A percentile compares a stretch with the other conserved stretches of the same genome.
These are phyloP conservation scores for Apistogramma diplotaenia DNA, from an alignment of 2,113 vertebrate species.

Conservation along the genomic window DNA sequence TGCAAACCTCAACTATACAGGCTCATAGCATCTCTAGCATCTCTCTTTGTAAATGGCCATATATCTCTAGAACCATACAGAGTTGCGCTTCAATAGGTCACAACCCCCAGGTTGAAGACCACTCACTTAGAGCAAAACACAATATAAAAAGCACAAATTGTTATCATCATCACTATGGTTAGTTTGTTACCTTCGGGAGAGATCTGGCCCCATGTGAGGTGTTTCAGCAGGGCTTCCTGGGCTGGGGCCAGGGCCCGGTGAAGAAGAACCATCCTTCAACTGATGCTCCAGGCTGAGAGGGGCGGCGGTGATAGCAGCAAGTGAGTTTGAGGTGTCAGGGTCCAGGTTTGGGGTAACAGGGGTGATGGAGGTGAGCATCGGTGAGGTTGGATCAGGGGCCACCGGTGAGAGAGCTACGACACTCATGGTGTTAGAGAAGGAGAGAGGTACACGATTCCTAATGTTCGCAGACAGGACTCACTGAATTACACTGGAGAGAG, in stretches of 20 bases:
- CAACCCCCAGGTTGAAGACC: too few species aligned
- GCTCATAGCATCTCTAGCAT: background rate
- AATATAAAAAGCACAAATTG: background rate
- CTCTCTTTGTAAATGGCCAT: too few species aligned
- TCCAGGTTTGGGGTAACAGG: slow-evolving; percentile 86
- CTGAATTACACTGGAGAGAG: slow-evolving; percentile 72
- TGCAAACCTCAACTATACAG: background rate
- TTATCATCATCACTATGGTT: background rate
- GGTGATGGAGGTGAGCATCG: slow-evolving; percentile 89
- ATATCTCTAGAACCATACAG: background rate
- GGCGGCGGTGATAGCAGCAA: slow-evolving; percentile 64
- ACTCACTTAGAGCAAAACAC: background rate
- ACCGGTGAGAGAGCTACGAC: slow-evolving; percentile 79
- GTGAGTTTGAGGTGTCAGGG: slow-evolving; percentile 40
- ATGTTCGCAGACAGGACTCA: slow-evolving; percentile 54
- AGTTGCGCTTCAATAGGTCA: background rate
- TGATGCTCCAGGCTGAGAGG: slow-evolving; percentile 27
- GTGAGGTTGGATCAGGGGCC: slow-evolving; percentile 80
- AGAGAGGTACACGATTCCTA: slow-evolving; percentile 50
- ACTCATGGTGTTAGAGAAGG: slow-evolving; percentile 81
- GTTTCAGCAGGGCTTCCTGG: background rate
- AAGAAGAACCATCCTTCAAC: background rate
- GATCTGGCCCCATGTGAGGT: background rate
- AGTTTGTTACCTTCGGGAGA: slow-evolving; percentile 32
- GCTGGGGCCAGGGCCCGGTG: background rate